Conservation (phyloP, 2,113 vertebrate species). For the Crocuta crocuta region DNA sequence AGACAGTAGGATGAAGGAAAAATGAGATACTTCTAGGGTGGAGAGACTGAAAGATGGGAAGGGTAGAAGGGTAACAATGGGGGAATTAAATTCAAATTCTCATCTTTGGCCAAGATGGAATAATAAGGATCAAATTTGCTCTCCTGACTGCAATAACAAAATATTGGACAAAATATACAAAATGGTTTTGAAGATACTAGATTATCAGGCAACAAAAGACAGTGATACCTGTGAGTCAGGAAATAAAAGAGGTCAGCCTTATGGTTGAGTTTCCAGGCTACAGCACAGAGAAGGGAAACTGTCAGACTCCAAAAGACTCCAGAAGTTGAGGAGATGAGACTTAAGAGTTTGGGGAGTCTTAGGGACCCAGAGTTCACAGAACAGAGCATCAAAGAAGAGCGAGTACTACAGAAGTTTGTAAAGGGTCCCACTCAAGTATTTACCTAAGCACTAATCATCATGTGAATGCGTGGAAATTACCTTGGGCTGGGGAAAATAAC, state of each 20-base stretch:
- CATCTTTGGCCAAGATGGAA: neutral
- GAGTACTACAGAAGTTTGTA: neutral
- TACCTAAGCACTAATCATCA: neutral
- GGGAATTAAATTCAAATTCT: neutral
- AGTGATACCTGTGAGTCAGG: neutral
- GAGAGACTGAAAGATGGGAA: neutral
- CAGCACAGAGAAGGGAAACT: neutral
- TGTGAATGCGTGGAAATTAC: neutral
- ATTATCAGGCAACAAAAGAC: neutral
- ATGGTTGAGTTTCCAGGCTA: neutral
- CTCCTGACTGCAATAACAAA: neutral
- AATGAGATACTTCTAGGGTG: neutral
- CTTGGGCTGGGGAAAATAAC: neutral
- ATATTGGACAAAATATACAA: neutral
- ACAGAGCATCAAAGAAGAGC: neutral
- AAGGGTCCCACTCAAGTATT: neutral
- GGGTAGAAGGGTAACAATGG: neutral
- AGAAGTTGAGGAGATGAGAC: neutral
- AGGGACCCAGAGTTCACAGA: neutral
- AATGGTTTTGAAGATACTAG: neutral
- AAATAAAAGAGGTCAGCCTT: neutral
- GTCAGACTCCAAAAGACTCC: neutral
- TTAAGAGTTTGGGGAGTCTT: neutral
- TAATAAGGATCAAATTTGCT: neutral
- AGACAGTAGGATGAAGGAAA: neutral